Conservation (phyloP, 2,888 invertebrate species). For the Plemyria rubiginata region DNA sequence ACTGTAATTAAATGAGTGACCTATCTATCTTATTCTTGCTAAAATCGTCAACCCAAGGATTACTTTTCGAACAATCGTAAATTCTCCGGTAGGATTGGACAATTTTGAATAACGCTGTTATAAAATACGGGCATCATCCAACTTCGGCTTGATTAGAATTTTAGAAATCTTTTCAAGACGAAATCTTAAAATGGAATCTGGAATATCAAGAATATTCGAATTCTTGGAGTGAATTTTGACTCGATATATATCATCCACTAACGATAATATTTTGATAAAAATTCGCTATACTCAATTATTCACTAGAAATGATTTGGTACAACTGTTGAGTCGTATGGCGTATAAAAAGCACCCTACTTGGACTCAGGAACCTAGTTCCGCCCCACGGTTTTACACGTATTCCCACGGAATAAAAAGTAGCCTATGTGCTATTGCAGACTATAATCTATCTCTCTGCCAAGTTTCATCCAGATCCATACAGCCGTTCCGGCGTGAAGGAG, state of each 20-base stretch:
- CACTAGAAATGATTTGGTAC: too few relatives aligned
- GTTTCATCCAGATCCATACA: too few relatives aligned
- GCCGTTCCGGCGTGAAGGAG: too few relatives aligned
- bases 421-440: too few relatives aligned
- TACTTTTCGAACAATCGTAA: conserved; percentile 67
- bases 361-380: too few relatives aligned
- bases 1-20: conserved; percentile 5
- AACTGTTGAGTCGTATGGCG: too few relatives aligned
- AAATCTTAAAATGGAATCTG: not conserved
- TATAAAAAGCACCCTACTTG: too few relatives aligned
- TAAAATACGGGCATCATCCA: conserved; percentile 16
- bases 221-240: not conserved
- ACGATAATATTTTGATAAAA: too few relatives aligned
- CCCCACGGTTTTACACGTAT: too few relatives aligned
- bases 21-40: conserved; percentile 11
- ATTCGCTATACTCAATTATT: too few relatives aligned
- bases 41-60: conserved; percentile 42
- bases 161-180: conserved; percentile 6
- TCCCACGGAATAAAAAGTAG: too few relatives aligned
- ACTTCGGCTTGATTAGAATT: conserved; percentile 20
- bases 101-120: conserved; percentile 46
- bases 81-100: conserved; percentile 54
- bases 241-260: not conserved
- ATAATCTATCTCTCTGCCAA: too few relatives aligned
- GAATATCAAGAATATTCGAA: not conserved